phyloP scores from a whole-genome alignment of 2,888 invertebrate genomes.

The Drosophila mulleri region DNA sequence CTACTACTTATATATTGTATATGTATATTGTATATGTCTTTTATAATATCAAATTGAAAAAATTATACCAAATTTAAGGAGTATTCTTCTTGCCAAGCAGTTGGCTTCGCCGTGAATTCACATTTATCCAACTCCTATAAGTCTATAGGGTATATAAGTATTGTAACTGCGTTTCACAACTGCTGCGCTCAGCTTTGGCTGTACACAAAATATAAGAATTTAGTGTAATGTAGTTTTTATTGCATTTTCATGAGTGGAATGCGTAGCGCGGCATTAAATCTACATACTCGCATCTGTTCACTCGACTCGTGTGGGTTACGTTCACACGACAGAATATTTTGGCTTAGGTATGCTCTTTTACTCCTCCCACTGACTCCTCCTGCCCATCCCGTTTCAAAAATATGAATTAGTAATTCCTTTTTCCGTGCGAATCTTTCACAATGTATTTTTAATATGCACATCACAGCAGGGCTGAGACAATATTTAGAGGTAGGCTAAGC shows the following conservation, averaged over 20 bases:
- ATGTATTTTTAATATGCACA: constrained; percentile 7
- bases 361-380: background rate
- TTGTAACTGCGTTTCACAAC: constrained; percentile 11
- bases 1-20: no score
- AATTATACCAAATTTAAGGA: background rate
- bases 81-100: background rate
- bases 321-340: background rate
- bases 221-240: constrained; percentile 74
- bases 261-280: constrained; percentile 58
- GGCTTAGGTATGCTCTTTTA: constrained; percentile 1
- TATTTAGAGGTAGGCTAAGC: no score
- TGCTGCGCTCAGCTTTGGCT: constrained; percentile 1
- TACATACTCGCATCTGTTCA: constrained; percentile 23
- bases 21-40: no score
- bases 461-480: background rate
- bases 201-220: constrained; percentile 67
- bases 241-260: constrained; percentile 70
- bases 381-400: background rate
- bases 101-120: no score
- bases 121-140: no score
- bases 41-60: background rate
- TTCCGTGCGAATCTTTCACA: background rate
- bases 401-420: constrained; percentile 5
- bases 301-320: background rate
- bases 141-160: background rate